phyloP scores from a whole-genome alignment of 2,888 invertebrate genomes.

The Belgica antarctica region DNA sequence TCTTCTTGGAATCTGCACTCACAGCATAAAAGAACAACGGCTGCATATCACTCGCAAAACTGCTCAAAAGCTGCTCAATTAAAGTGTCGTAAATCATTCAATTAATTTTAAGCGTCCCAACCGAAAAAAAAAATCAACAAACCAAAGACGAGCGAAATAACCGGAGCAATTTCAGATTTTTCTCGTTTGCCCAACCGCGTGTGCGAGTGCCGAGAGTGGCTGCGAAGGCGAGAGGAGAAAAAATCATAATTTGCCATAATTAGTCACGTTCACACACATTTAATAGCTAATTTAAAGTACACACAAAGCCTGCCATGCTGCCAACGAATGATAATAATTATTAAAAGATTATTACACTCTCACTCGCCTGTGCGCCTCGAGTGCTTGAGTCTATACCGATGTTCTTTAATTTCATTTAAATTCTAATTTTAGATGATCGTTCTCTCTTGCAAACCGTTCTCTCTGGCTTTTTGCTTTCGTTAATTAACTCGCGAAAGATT shows the following conservation, averaged over 20 bases:
- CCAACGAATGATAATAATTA: slow-evolving; percentile 35
- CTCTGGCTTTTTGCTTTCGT: not conserved
- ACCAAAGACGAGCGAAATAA: not conserved
- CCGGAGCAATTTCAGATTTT: not conserved
- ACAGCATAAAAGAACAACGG: too few relatives aligned
- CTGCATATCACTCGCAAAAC: slow-evolving; percentile 30
- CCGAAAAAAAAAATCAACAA: slow-evolving; percentile 28
- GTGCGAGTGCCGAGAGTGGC: not conserved
- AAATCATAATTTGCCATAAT: slow-evolving; percentile 42
- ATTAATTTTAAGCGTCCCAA: slow-evolving; percentile 17
- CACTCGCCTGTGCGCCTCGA: not conserved
- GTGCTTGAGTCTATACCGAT: not conserved
- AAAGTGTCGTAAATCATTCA: slow-evolving; percentile 40
- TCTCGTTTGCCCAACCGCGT: not conserved
- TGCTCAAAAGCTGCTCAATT: slow-evolving; percentile 27
- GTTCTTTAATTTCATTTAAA: not conserved
- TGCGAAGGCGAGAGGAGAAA: slow-evolving; percentile 21
- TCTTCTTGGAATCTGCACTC: slow-evolving; percentile 1
- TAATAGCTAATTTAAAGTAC: slow-evolving; percentile 26
- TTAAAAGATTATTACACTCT: slow-evolving; percentile 32
- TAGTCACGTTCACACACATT: slow-evolving; percentile 39
- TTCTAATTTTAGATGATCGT: not conserved
- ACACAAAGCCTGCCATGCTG: not conserved
- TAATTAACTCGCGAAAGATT: not conserved
- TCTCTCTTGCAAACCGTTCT: not conserved